A percentile compares a stretch with the other conserved stretches of the same genome.
These are phyloP conservation scores for Sycophaga agraensis DNA, from an alignment of 1,140 invertebrate genomes.

Conservation along the genomic window DNA sequence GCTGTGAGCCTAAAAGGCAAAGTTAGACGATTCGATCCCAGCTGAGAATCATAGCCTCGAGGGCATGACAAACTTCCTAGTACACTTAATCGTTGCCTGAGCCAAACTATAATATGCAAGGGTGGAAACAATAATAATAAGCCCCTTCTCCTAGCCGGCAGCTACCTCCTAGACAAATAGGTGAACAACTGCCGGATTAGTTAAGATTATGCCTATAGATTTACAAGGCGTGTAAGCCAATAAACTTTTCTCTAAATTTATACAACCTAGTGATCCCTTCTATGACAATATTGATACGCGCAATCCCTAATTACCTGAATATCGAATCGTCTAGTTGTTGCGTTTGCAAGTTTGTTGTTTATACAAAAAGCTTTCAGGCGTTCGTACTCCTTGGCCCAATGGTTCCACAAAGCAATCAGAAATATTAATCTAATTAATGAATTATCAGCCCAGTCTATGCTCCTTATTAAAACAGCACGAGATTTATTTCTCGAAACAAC, in stretches of 20 bases:
- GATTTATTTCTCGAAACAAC: slow-evolving; percentile 27
- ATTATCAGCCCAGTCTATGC: too few relatives aligned
- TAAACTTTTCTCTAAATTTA: too few relatives aligned
- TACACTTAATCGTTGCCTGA: slow-evolving; percentile 45
- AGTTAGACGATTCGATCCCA: slow-evolving; percentile 33
- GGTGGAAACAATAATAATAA: slow-evolving; percentile 57
- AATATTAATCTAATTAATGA: too few relatives aligned
- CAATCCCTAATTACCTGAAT: too few relatives aligned
- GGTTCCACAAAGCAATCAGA: too few relatives aligned
- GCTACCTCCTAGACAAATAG: slow-evolving; percentile 48
- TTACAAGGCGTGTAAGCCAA: slow-evolving; percentile 14
- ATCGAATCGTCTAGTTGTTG: too few relatives aligned
- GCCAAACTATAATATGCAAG: slow-evolving; percentile 54
- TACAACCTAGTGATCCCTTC: too few relatives aligned
- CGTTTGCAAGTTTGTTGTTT: too few relatives aligned
- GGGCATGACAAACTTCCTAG: slow-evolving; percentile 47
- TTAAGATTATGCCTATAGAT: slow-evolving; percentile 41
- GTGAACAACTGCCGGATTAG: slow-evolving; percentile 48
- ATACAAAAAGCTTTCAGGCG: too few relatives aligned
- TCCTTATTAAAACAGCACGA: slow-evolving; percentile 8
- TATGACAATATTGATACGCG: too few relatives aligned
- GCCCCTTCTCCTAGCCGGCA: slow-evolving; percentile 34
- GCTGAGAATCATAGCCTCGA: slow-evolving; percentile 37
- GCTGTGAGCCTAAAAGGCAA: slow-evolving; percentile 30
- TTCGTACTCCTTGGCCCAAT: too few relatives aligned